Conservation (phyloP, 2,113 vertebrate genomes). For the Osmerus mordax region DNA sequence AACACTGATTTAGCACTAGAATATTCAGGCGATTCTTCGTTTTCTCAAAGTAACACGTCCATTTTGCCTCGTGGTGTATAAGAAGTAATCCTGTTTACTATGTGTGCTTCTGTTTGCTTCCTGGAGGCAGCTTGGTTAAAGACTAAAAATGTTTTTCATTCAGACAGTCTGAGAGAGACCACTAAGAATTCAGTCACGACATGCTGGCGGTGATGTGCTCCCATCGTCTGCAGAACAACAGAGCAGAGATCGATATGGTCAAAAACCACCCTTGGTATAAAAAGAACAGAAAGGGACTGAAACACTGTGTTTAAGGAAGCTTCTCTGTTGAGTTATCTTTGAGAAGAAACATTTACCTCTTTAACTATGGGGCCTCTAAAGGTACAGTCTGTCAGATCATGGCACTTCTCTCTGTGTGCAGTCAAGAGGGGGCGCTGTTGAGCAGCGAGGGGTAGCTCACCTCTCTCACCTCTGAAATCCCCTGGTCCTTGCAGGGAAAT, state of each 20-base stretch:
- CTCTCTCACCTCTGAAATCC: constrained; percentile 4
- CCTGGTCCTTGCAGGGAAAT: constrained; percentile 38
- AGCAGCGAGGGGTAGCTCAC: constrained; percentile 31
- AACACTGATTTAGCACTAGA: neutral
- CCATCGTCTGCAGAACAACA: constrained; percentile 5
- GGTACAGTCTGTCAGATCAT: neutral
- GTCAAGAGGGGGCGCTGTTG: constrained; percentile 50
- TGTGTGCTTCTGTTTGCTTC: constrained; percentile 23
- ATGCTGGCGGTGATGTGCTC: neutral
- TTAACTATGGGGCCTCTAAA: neutral
- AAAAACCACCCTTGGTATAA: too few relatives aligned
- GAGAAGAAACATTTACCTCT: too few relatives aligned
- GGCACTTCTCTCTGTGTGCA: neutral
- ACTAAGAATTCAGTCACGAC: constrained; percentile 3
- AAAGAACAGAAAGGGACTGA: too few relatives aligned
- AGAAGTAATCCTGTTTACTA: constrained; percentile 37
- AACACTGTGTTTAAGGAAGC: too few relatives aligned
- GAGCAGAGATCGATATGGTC: neutral
- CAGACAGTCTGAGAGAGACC: constrained; percentile 7
- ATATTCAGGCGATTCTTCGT: constrained; percentile 1
- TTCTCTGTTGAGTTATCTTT: too few relatives aligned
- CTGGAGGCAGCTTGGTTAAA: constrained; percentile 16
- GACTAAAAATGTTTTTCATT: constrained; percentile 19
- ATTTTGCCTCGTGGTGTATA: constrained; percentile 19
- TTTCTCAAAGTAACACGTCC: constrained; percentile 13